Evolutionary conservation across 2,888 invertebrate species (phyloP).

Genomic region (Willowsia nigromaculata): DNA sequence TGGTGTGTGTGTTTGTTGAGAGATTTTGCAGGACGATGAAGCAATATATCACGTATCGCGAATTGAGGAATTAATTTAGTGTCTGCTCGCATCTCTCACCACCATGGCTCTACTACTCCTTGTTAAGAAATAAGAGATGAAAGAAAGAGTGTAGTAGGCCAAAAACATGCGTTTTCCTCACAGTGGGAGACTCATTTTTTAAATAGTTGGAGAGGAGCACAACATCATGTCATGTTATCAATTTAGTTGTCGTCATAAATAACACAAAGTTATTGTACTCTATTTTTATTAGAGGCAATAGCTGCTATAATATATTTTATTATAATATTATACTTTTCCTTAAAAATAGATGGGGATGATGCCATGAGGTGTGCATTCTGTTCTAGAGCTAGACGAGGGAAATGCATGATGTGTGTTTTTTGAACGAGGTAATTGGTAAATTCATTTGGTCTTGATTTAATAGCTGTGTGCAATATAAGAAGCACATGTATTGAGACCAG

Average conservation of each 20-base stretch:
- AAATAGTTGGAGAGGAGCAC: slow-evolving; percentile 38
- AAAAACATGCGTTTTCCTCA: slow-evolving; percentile 20
- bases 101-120: not conserved
- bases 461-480: not conserved
- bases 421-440: not conserved
- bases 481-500: not conserved
- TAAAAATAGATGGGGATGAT: not conserved
- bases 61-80: slow-evolving; percentile 43
- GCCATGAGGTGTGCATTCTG: not conserved
- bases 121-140: slow-evolving; percentile 28
- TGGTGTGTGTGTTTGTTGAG: slow-evolving; percentile 7
- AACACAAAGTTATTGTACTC: slow-evolving; percentile 4
- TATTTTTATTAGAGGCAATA: not conserved
- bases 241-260: slow-evolving; percentile 43
- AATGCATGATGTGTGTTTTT: not conserved
- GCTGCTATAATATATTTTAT: not conserved
- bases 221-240: slow-evolving; percentile 38
- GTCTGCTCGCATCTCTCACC: not conserved
- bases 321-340: not conserved
- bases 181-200: not conserved
- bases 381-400: not conserved
- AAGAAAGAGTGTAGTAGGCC: slow-evolving; percentile 34
- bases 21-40: slow-evolving; percentile 60
- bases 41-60: slow-evolving; percentile 58
- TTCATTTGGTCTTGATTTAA: not conserved